Evolutionary conservation across 2,888 invertebrate species (phyloP).

Genomic region (Drosophila hawaiiensis): DNA sequence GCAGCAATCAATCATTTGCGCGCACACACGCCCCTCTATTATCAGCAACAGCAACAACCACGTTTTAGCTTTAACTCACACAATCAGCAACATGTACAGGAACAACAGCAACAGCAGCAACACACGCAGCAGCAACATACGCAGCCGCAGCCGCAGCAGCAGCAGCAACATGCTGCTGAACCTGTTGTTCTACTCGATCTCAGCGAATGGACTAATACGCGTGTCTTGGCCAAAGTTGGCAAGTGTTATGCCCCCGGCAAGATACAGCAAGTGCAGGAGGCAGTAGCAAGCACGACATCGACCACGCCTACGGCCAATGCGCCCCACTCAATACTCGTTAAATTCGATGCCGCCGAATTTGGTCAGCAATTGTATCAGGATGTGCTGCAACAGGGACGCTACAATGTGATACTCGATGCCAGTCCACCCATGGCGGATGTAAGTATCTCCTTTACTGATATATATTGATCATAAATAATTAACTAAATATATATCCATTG

Average conservation of each 20-base stretch:
- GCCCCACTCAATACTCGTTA: constrained; percentile 90
- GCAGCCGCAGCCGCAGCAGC: constrained; percentile 56
- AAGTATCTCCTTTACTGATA: constrained; percentile 35
- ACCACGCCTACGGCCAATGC: constrained; percentile 76
- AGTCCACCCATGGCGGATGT: constrained; percentile 94
- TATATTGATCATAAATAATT: background rate
- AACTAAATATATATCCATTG: background rate
- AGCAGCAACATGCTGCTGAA: constrained; percentile 50
- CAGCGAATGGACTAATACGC: constrained; percentile 96
- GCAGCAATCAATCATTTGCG: constrained; percentile 66
- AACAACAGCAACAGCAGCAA: constrained; percentile 64
- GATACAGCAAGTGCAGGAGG: constrained; percentile 90
- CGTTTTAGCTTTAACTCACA: constrained; percentile 79
- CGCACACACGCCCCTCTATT: constrained; percentile 69
- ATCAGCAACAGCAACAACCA: constrained; percentile 54
- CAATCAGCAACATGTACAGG: constrained; percentile 76
- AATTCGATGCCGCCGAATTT: constrained; percentile 92
- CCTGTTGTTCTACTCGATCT: constrained; percentile 89
- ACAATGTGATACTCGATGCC: constrained; percentile 96
- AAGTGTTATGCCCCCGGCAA: constrained; percentile 94
- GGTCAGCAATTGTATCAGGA: constrained; percentile 90
- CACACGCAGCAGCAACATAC: constrained; percentile 53
- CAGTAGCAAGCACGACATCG: constrained; percentile 5
- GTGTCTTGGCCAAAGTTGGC: constrained; percentile 94
- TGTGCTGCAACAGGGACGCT: constrained; percentile 92